Conservation (phyloP, 2,888 invertebrate species). For the Priocnemis perturbator region DNA sequence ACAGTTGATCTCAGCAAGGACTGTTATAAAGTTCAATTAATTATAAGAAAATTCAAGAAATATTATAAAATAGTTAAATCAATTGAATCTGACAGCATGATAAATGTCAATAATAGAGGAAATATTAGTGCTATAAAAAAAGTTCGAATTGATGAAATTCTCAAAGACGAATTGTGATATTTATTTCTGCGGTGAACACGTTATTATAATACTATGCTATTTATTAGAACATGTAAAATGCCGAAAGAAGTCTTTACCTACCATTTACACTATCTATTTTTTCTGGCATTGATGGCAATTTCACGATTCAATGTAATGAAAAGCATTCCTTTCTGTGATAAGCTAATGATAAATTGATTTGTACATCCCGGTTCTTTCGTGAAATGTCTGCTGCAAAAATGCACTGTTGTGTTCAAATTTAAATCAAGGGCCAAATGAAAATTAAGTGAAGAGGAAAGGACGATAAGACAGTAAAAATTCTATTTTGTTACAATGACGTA, state of each 20-base stretch:
- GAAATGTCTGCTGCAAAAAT: no score
- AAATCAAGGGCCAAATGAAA: no score
- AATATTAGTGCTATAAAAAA: conserved; percentile 16
- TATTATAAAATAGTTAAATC: conserved; percentile 49
- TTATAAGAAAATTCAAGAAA: conserved; percentile 51
- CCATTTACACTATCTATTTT: not conserved
- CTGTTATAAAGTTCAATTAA: conserved; percentile 49
- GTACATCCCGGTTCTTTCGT: no score
- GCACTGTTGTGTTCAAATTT: no score
- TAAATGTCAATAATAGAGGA: conserved; percentile 27
- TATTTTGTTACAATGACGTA: no score
- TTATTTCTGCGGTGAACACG: conserved; percentile 27
- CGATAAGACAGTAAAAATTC: no score
- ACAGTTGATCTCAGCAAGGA: conserved; percentile 60
- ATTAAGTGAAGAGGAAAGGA: no score
- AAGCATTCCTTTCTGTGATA: no score
- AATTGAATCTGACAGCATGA: conserved; percentile 41
- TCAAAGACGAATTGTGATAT: conserved; percentile 68
- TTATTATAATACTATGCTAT: conserved; percentile 10
- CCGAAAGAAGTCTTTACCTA: conserved; percentile 12
- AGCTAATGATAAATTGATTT: no score
- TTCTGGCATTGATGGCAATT: no score
- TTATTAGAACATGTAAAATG: conserved; percentile 15
- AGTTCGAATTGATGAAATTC: conserved; percentile 20
- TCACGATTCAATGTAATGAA: no score